A percentile compares a stretch with the other conserved stretches of the same genome.
Evolutionary conservation across 64 coral and sea anemone genomes (phyloP).

Genomic region (Pachyseris speciosa): DNA sequence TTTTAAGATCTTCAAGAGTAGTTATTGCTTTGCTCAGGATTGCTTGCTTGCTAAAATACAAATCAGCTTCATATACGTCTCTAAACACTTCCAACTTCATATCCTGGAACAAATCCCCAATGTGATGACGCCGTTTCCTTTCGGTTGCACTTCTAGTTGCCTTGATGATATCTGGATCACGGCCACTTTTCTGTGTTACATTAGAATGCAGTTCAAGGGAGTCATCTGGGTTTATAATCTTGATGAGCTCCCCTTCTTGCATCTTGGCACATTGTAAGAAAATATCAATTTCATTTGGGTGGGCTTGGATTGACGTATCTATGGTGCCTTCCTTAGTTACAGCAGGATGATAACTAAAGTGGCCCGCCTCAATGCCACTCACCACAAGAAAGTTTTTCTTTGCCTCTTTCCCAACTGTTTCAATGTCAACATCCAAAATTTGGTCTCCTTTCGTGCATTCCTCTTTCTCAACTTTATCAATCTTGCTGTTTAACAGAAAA

Average conservation of each 20-base stretch:
- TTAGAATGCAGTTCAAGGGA: background rate
- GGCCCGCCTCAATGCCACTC: slow-evolving; percentile 37
- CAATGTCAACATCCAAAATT: slow-evolving; percentile 71
- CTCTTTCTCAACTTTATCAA: slow-evolving; percentile 78
- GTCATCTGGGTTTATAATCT: slow-evolving; percentile 81
- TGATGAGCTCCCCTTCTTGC: slow-evolving; percentile 69
- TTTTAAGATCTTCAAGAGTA: slow-evolving; percentile 24
- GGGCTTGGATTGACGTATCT: slow-evolving; percentile 83
- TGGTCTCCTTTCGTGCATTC: background rate
- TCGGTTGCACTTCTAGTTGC: slow-evolving; percentile 83
- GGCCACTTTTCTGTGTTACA: slow-evolving; percentile 27
- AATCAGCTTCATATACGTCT: slow-evolving; percentile 47
- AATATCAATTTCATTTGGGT: slow-evolving; percentile 85
- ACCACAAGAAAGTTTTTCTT: slow-evolving; percentile 71
- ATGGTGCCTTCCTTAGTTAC: slow-evolving; percentile 70
- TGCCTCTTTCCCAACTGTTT: slow-evolving; percentile 33
- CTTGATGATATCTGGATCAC: slow-evolving; percentile 65
- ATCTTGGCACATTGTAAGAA: slow-evolving; percentile 86
- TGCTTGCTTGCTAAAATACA: slow-evolving; percentile 88
- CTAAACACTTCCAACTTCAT: slow-evolving; percentile 78
- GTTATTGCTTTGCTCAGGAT: slow-evolving; percentile 80
- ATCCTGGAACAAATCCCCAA: slow-evolving; percentile 76
- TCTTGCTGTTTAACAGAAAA: slow-evolving; percentile 54
- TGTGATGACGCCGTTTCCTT: slow-evolving; percentile 73
- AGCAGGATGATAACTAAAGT: slow-evolving; percentile 75